Conservation (phyloP, 2,888 invertebrate genomes). For the Troides oblongomaculatus region DNA sequence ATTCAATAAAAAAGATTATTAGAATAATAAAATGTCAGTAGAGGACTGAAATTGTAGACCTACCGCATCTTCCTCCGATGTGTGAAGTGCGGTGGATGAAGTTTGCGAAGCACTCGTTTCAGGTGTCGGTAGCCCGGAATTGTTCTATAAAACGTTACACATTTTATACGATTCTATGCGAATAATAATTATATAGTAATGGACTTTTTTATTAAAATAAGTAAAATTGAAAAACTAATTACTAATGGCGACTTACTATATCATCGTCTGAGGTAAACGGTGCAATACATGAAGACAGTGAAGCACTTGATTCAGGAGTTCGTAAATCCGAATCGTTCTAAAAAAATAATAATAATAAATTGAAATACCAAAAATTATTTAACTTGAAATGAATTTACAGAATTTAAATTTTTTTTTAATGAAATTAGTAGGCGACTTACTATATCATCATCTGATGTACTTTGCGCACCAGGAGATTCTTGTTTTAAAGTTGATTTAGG, state of each 20-base stretch:
- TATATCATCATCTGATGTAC: neutral
- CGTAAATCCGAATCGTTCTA: neutral
- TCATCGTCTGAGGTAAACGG: neutral
- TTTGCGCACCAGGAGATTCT: neutral
- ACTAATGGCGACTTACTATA: neutral
- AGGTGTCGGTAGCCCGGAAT: neutral
- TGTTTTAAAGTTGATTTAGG: neutral
- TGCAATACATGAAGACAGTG: neutral
- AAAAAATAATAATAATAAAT: neutral
- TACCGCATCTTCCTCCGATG: neutral
- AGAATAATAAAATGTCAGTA: neutral
- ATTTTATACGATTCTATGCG: too few species aligned
- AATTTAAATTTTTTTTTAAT: neutral
- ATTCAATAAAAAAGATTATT: neutral
- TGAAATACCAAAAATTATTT: neutral
- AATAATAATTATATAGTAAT: neutral
- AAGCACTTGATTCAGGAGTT: conserved; percentile 2
- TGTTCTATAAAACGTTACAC: neutral
- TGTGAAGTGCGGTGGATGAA: neutral
- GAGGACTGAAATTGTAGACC: neutral
- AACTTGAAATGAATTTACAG: too few species aligned
- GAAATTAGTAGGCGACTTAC: neutral
- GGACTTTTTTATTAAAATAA: neutral
- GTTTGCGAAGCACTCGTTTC: neutral
- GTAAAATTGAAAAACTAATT: neutral